These are phyloP conservation scores for Rhagologus leucostigma DNA, from an alignment of 2,113 vertebrate genomes.

Conservation along the genomic window DNA sequence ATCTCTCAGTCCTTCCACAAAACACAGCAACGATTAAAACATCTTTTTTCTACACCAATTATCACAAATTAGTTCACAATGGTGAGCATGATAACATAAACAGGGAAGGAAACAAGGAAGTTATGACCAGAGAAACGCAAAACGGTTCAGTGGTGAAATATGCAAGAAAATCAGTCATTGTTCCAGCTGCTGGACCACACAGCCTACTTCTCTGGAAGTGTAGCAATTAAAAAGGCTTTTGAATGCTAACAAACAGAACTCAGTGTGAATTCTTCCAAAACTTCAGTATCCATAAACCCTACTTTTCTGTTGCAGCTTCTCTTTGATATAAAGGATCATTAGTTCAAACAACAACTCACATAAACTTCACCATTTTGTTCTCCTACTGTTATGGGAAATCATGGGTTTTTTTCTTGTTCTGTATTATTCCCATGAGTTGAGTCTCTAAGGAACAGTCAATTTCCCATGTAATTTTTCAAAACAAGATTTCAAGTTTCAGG, in stretches of 20 bases:
- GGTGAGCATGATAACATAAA: background rate
- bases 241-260: background rate
- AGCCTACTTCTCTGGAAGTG: background rate
- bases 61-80: background rate
- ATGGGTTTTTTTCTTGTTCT: background rate
- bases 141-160: background rate
- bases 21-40: background rate
- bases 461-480: constrained; percentile 18
- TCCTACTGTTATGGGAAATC: constrained; percentile 25
- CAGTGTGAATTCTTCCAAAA: background rate
- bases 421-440: background rate
- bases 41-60: background rate
- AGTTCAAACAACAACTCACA: background rate
- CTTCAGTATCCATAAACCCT: background rate
- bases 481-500: constrained; percentile 14
- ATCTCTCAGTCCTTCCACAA: background rate
- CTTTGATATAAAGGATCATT: background rate
- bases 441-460: background rate
- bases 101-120: background rate
- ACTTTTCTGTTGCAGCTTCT: background rate
- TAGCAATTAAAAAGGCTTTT: background rate
- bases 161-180: background rate
- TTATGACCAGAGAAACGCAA: background rate
- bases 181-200: background rate
- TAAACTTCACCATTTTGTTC: background rate